phyloP scores from a whole-genome alignment of 2,888 invertebrate species.

The Drosophila stalkeri region DNA sequence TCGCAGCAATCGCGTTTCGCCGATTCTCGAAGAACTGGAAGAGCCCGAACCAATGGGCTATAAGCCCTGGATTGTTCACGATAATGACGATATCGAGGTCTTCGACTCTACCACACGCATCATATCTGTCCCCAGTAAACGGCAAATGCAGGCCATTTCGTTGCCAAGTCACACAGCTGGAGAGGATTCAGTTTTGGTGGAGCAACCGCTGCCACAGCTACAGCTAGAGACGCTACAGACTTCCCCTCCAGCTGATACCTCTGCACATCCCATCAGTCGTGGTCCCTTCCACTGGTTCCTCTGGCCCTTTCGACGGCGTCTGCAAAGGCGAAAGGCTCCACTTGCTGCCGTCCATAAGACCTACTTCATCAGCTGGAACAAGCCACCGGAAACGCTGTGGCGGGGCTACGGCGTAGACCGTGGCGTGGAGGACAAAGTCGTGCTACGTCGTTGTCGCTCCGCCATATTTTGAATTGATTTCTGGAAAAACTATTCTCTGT shows the following conservation, averaged over 20 bases:
- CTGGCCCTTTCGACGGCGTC: conserved; percentile 71
- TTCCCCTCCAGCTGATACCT: not conserved
- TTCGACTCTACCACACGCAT: conserved; percentile 63
- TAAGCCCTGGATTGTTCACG: conserved; percentile 33
- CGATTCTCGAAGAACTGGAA: conserved; percentile 62
- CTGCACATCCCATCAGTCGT: conserved; percentile 25
- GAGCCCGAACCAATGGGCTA: conserved; percentile 9
- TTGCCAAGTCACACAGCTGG: not conserved
- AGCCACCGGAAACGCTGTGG: conserved; percentile 73
- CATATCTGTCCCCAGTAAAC: conserved; percentile 17
- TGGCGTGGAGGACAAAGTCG: conserved; percentile 21
- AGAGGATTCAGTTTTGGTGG: conserved; percentile 36
- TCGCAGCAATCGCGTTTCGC: conserved; percentile 69
- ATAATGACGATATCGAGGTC: conserved; percentile 56
- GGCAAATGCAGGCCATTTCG: conserved; percentile 16
- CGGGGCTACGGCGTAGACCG: conserved; percentile 67
- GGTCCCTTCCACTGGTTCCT: conserved; percentile 72
- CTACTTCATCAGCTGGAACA: conserved; percentile 83
- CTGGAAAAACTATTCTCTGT: conserved; percentile 8
- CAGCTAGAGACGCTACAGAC: conserved; percentile 54
- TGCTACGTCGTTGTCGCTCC: conserved; percentile 79
- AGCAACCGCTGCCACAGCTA: conserved; percentile 47
- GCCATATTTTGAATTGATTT: conserved; percentile 68
- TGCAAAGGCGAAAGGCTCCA: conserved; percentile 35
- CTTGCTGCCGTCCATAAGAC: conserved; percentile 82